Base-by-base conservation (phyloP, 2,797 vertebrate genomes). In the Muscicapa comitata region DNA sequence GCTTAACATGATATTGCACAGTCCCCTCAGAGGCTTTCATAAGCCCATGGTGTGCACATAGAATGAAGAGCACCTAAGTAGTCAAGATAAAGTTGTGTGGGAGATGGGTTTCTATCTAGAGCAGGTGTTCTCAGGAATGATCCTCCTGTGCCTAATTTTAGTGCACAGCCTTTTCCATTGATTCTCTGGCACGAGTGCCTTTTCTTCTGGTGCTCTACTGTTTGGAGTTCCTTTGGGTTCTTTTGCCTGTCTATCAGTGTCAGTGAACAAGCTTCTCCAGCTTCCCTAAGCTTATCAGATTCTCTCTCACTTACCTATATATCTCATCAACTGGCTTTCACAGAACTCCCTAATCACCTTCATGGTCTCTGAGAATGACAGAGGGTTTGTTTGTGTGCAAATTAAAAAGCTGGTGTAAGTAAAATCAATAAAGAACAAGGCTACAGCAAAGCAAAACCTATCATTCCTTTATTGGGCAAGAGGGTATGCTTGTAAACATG, bases 401-500 rank as follows among this genome's bases (percentile, higher is more conserved):
- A 82, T 84, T 55, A 86, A 57, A 82, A 45, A 70, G 7, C 26
- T 31, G 11, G 3, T 71, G 7, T 54, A 88, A 79, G 47, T 51
- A 35, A 70, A 81, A 55, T 68, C 38, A 85, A 55, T 73, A 67
- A 88, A 73, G 28, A 93, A 73, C 50, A 80, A 91, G 43, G 59
- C 55, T 91, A 76, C n/a, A 88, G 79, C 68, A 91, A 61, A 83
- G 76, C 84, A 89, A 95, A 86, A 67, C 62, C 81, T 88, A 55
- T 63, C 67, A 87, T 91, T 94, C 43, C 40, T 96, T 97, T 93
- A 95, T 88, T 94, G 89, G 59, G 80, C 71, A 92, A 82, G 14
- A 78, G 45, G 66, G 28, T 93, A 65, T 71, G 68, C 37, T 90
- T 82, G 51, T 83, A 88, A 92, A 66, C 71, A 83, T 29, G 24